A percentile compares a stretch with the other conserved stretches of the same genome.
phyloP scores from a whole-genome alignment of 2,888 invertebrate species.

The Cheilosia impressa region DNA sequence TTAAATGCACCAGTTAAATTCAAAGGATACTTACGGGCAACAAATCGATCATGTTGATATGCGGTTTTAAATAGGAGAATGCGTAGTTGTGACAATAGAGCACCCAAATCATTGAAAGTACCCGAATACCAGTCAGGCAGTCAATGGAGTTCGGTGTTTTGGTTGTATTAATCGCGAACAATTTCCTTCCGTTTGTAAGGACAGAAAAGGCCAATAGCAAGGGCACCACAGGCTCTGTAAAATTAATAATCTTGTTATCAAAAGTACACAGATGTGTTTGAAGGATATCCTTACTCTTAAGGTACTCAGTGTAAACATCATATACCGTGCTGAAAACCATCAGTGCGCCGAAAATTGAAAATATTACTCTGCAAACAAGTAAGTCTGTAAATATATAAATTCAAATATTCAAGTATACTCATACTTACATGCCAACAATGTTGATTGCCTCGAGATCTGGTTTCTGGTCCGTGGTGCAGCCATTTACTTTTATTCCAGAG shows the following conservation, averaged over 20 bases:
- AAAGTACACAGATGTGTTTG: neutral
- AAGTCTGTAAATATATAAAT: neutral
- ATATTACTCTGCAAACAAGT: conserved; percentile 21
- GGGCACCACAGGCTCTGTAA: conserved; percentile 1
- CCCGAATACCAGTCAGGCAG: conserved; percentile 23
- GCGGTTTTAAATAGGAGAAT: neutral
- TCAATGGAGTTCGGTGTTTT: conserved; percentile 7
- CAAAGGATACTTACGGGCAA: neutral
- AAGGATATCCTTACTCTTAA: conserved; percentile 1
- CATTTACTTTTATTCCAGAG: neutral
- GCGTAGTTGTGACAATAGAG: conserved; percentile 7
- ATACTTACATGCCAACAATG: conserved; percentile 35
- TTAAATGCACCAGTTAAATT: neutral
- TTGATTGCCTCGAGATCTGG: neutral
- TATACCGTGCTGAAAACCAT: conserved; percentile 30
- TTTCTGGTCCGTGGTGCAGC: neutral
- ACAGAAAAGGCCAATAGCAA: conserved; percentile 18
- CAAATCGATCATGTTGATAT: neutral
- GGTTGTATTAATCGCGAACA: neutral
- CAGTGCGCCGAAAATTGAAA: conserved; percentile 20
- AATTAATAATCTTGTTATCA: neutral
- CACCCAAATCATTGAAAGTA: conserved; percentile 35
- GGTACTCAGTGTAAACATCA: conserved; percentile 8
- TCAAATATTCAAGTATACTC: neutral
- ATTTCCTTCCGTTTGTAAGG: conserved; percentile 11